Base-by-base conservation (phyloP, 2,797 vertebrate species). In the Channallabes apus region DNA sequence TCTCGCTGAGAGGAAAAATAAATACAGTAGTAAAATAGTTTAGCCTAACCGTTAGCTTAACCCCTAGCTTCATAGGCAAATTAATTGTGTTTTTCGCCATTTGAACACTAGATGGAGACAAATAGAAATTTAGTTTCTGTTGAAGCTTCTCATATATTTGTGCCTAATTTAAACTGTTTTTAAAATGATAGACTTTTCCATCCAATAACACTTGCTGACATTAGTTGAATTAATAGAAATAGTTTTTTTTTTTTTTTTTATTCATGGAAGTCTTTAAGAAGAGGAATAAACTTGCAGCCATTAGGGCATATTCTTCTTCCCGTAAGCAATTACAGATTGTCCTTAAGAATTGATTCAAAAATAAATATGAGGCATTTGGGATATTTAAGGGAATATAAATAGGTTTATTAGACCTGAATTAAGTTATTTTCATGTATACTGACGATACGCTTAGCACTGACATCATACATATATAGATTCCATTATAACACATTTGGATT, bases 21-120 rank as follows among this genome's bases (percentile, higher is more conserved):
- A 41, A n/a, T n/a, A n/a, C n/a, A n/a, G 29, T 9, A 41, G 11
- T 62, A 15, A 20, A 29, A 46, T 20, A 18, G 64, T 6, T 58
- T 32, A n/a, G 15, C 17, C 38, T 18, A 46, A 65, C 46, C 46
- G 11, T 51, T 51, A 51, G 46, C 46, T 46, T 46, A 46, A 46
- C 46, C 46, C 46, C 75, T 32, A n/a, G 15, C 8, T 62, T 18
- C 27, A 65, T 64, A 20, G n/a, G 51, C 7, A 24, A 18, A 24
- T 62, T 64, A 75, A 64, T 20, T 75, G 38, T 77, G 59, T 7
- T 27, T 35, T 77, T 68, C 73, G 38, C 7, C n/a, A 11, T 51
- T 27, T 68, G 4, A 58, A 64, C 82, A 9, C 73, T 67, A 84
- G 75, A 84, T 84, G 75, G 65, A 68, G 83, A 35, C 82, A 83